A percentile compares a stretch with the other conserved stretches of the same genome.
These are phyloP conservation scores for Lycopodina hypogea DNA, from an alignment of 37 sponge, comb jelly and placozoan genomes.

Conservation along the genomic window DNA sequence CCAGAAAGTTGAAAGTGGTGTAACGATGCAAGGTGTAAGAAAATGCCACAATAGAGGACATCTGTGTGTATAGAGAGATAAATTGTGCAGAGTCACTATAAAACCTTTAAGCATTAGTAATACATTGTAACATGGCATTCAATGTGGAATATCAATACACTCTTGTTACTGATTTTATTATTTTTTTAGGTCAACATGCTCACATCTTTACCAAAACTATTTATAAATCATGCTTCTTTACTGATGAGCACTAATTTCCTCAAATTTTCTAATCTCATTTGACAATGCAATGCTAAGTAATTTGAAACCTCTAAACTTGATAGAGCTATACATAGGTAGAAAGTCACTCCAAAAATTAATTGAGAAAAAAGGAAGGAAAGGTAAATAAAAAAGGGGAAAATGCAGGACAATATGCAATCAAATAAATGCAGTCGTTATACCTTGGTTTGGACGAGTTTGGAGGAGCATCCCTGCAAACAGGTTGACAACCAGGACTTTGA, in stretches of 20 bases:
- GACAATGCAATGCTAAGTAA: too few species aligned
- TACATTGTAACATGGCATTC: not conserved
- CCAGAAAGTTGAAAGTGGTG: constrained; percentile 97
- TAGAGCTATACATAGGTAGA: too few species aligned
- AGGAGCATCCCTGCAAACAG: constrained; percentile 72
- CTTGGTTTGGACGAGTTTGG: constrained; percentile 69
- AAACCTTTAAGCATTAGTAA: not conserved
- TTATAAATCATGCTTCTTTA: too few species aligned
- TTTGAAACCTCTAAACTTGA: too few species aligned
- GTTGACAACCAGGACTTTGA: constrained; percentile 77
- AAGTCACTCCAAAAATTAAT: too few species aligned
- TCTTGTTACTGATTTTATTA: not conserved
- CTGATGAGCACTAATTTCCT: too few species aligned
- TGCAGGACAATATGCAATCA: too few species aligned
- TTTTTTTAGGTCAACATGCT: not conserved
- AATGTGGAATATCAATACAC: not conserved
- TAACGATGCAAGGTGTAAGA: constrained; percentile 96
- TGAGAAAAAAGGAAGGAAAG: too few species aligned
- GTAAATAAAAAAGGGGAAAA: too few species aligned
- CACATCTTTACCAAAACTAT: too few species aligned
- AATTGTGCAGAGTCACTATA: not conserved
- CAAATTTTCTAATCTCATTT: too few species aligned
- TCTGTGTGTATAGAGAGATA: constrained; percentile 27
- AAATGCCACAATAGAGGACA: constrained; percentile 89
- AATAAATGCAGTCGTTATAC: constrained; percentile 8